Conservation (phyloP, 2,797 vertebrate genomes). For the Cygnus olor region DNA sequence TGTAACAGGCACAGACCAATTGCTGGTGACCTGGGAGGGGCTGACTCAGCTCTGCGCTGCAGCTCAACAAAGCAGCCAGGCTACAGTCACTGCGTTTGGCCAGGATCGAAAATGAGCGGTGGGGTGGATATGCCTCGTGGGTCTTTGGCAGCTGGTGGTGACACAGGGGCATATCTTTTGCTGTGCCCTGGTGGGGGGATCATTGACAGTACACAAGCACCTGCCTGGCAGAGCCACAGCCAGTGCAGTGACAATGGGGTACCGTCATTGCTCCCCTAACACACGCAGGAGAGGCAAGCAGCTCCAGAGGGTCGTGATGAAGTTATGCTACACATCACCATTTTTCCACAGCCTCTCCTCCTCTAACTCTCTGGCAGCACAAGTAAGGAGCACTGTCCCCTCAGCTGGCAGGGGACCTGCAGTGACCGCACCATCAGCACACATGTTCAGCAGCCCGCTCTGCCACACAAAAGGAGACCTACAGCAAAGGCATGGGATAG, state of each 20-base stretch:
- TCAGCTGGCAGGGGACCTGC: not conserved
- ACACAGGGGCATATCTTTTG: not conserved
- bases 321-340: not conserved
- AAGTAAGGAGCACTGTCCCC: not conserved
- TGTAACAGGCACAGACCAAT: not conserved
- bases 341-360: accelerated
- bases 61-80: not conserved
- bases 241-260: not conserved
- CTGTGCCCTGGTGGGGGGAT: not conserved
- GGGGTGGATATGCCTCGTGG: not conserved
- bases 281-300: not conserved
- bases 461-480: not conserved
- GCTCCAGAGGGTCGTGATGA: accelerated
- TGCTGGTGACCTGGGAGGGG: not conserved
- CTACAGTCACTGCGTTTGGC: not conserved
- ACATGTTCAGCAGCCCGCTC: not conserved
- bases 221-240: not conserved
- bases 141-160: not conserved
- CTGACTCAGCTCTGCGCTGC: not conserved
- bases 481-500: not conserved
- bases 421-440: not conserved
- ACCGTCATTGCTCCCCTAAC: not conserved
- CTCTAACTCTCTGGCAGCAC: not conserved
- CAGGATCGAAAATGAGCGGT: not conserved
- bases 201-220: not conserved